Evolutionary conservation across 2,113 vertebrate species (phyloP), one percentile per base, ranked within the genome.

Genomic region (Halichoerus grypus): DNA sequence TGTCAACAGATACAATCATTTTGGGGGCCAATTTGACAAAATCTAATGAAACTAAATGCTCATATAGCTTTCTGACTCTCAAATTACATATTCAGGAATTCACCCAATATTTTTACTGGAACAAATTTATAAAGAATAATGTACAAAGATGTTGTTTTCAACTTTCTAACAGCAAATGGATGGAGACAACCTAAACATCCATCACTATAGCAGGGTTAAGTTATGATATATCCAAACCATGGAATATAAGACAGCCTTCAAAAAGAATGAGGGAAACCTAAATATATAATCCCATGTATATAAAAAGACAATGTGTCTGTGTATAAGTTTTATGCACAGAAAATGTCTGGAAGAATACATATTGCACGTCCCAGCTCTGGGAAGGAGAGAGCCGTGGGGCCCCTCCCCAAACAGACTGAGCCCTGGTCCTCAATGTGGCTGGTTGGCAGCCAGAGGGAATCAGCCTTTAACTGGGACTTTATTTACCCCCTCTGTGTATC

Each of bases 71-170:
- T 88, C 69, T 94, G 87, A 86, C 22, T 65, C 46, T 92, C 83
- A 88, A 92, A 76, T 95, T 92, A 53, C 67, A 42, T 49, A 72
- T 72, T 93, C 94, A 93, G 69, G 79, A 96, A 90, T 87, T 82
- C 80, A 57, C 4, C 36, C 55, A 94, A 33, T 92, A 85, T 88
- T 95, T 91, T 92, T 59, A 92, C 18, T 88, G 81, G 61, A 83
- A 95, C 21, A 96, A 79, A 67, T 81, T 91, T 67, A 39, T 83
- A 87, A 95, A 90, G 74, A 90, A 91, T 59, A 55, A 90, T 42
- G 24, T 63, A 93, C 53, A 65, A 77, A 57, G 18, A 89, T 79
- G 36, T 59, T 93, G 57, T 49, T 46, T 91, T 90, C 18, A 93
- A 53, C 15, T 86, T 94, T 65, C 74, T 36, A 71, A 51, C 19